A percentile compares a stretch with the other conserved stretches of the same genome.
phyloP scores from a whole-genome alignment of 2,888 invertebrate species.

The Harpalus rufipes region DNA sequence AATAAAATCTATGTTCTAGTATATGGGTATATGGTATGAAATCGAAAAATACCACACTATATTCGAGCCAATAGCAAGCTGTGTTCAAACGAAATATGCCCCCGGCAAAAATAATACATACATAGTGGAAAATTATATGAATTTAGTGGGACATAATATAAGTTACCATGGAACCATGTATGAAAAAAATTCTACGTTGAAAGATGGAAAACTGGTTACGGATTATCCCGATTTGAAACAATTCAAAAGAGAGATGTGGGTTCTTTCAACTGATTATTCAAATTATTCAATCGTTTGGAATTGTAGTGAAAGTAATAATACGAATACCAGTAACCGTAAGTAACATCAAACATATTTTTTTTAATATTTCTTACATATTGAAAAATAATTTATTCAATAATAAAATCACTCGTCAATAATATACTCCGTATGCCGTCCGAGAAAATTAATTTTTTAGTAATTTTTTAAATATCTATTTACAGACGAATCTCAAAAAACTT shows the following conservation, averaged over 20 bases:
- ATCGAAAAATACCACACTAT: slow-evolving; percentile 58
- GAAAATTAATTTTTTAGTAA: too few relatives aligned
- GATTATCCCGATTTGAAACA: slow-evolving; percentile 1
- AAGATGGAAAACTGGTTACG: slow-evolving; percentile 50
- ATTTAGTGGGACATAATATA: neutral
- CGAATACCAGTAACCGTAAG: slow-evolving; percentile 48
- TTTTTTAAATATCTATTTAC: too few relatives aligned
- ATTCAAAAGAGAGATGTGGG: slow-evolving; percentile 18
- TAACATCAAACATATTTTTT: slow-evolving; percentile 12
- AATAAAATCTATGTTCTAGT: slow-evolving; percentile 50
- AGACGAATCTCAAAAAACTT: too few relatives aligned
- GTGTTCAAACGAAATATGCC: slow-evolving; percentile 46
- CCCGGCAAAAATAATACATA: slow-evolving; percentile 8
- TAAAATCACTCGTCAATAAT: too few relatives aligned
- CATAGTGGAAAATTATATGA: slow-evolving; percentile 47
- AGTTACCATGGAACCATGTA: neutral
- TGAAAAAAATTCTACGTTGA: slow-evolving; percentile 18
- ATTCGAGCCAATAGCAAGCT: slow-evolving; percentile 43
- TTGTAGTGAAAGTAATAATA: slow-evolving; percentile 41
- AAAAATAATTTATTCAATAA: too few relatives aligned
- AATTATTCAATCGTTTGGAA: slow-evolving; percentile 66
- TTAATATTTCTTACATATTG: neutral
- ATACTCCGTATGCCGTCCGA: too few relatives aligned
- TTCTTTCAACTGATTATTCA: slow-evolving; percentile 67
- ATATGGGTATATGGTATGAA: slow-evolving; percentile 67